Conservation (phyloP, 2,797 vertebrate genomes). For the Alauda arvensis region DNA sequence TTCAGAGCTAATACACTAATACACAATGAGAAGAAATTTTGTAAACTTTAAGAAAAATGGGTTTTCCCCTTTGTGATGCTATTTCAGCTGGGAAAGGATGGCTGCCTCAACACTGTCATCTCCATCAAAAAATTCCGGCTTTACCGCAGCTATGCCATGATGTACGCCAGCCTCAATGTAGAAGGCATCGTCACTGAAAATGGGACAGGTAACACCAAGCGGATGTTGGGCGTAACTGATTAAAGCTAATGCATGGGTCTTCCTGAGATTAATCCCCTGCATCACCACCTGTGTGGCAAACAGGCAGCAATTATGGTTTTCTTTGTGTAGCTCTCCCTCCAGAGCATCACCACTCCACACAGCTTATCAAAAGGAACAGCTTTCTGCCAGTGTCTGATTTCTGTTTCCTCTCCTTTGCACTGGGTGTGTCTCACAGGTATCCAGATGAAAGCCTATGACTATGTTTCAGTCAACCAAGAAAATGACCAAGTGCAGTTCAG, state of each 20-base stretch:
- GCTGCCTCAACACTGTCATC: conserved; percentile 36
- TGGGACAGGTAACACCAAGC: conserved; percentile 54
- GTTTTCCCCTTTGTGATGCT: background rate
- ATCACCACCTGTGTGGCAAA: background rate
- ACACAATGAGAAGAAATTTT: background rate
- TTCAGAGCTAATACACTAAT: background rate
- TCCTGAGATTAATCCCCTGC: background rate
- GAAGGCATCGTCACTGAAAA: conserved; percentile 37
- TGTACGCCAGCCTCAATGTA: conserved; percentile 1
- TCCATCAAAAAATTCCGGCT: conserved; percentile 27
- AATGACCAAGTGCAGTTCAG: conserved; percentile 12
- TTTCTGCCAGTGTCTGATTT: background rate
- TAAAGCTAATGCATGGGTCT: background rate
- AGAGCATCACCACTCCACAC: background rate
- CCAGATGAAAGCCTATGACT: conserved; percentile 23
- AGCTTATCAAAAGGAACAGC: background rate
- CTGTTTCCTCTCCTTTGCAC: background rate
- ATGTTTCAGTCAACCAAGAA: conserved; percentile 14
- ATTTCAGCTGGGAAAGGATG: conserved; percentile 55
- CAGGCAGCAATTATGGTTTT: background rate
- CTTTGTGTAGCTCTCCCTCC: background rate
- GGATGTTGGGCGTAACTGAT: background rate
- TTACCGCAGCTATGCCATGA: conserved; percentile 23
- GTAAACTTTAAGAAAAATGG: background rate
- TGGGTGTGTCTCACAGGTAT: conserved; percentile 30